phyloP scores from a whole-genome alignment of 2,113 vertebrate genomes.

The Platycercus adscitus region DNA sequence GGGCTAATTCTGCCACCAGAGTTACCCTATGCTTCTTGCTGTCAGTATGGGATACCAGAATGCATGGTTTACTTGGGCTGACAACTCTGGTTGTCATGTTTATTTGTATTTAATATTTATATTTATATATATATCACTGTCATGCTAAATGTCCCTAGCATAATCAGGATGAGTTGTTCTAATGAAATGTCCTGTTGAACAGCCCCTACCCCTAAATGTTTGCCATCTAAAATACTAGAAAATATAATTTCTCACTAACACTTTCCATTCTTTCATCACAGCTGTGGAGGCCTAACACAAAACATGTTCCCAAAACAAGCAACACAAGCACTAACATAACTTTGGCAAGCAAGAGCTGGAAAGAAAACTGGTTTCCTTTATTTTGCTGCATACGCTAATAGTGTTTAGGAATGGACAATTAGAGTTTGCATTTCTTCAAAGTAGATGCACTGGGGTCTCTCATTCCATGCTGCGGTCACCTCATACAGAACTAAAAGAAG shows the following conservation, averaged over 20 bases:
- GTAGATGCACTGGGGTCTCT: neutral
- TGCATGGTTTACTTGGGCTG: fast-evolving
- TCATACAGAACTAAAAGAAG: neutral
- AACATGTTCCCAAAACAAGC: constrained; percentile 47
- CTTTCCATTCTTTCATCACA: constrained; percentile 48
- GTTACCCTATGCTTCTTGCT: neutral
- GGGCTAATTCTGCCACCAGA: neutral
- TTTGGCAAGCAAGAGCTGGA: constrained; percentile 39
- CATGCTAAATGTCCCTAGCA: neutral
- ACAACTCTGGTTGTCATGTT: neutral
- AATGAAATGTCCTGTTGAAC: neutral
- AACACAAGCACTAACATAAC: constrained; percentile 36
- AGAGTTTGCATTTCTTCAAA: constrained; percentile 7
- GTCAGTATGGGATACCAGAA: neutral
- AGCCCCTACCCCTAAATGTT: neutral
- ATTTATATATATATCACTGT: neutral
- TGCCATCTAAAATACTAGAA: neutral
- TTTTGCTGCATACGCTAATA: neutral
- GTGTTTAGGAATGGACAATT: constrained; percentile 4
- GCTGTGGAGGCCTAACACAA: constrained; percentile 53
- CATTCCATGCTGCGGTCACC: neutral
- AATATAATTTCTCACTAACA: constrained; percentile 23
- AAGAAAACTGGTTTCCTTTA: constrained; percentile 35
- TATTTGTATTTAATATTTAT: neutral
- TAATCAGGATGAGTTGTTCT: neutral